A percentile compares a stretch with the other conserved stretches of the same genome.
Conservation (phyloP, 2,888 invertebrate genomes). For the Balanococcus diminutus region DNA sequence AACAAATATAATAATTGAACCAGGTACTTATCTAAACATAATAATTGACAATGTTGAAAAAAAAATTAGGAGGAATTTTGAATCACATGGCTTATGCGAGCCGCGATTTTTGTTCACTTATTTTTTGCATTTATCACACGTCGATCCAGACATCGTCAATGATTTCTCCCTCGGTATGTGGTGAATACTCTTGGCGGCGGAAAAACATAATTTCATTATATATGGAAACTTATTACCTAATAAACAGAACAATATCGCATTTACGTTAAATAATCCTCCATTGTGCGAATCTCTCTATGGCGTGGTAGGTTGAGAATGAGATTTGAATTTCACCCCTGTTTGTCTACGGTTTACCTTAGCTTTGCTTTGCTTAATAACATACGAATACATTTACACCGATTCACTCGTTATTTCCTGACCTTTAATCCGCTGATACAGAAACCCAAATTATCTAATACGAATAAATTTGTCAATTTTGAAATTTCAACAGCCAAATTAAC, state of each 20-base stretch:
- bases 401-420: not conserved
- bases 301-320: not conserved
- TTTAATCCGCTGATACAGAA: not conserved
- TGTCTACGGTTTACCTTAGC: too few relatives aligned
- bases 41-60: conserved; percentile 47
- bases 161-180: conserved; percentile 43
- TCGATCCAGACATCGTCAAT: not conserved
- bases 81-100: conserved; percentile 33
- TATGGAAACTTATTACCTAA: conserved; percentile 96
- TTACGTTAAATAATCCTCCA: not conserved
- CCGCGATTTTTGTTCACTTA: not conserved
- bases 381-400: not conserved
- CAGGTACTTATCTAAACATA: conserved; percentile 44
- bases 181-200: conserved; percentile 65
- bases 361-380: not conserved
- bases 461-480: not conserved
- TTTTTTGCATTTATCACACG: conserved; percentile 45
- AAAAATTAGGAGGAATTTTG: not conserved
- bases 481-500: not conserved
- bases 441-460: not conserved
- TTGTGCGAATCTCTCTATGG: not conserved
- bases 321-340: not conserved
- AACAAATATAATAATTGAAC: conserved; percentile 50
- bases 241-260: not conserved
- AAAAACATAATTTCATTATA: conserved; percentile 98